phyloP scores from a whole-genome alignment of 2,113 vertebrate genomes.

The Thermophis baileyi region DNA sequence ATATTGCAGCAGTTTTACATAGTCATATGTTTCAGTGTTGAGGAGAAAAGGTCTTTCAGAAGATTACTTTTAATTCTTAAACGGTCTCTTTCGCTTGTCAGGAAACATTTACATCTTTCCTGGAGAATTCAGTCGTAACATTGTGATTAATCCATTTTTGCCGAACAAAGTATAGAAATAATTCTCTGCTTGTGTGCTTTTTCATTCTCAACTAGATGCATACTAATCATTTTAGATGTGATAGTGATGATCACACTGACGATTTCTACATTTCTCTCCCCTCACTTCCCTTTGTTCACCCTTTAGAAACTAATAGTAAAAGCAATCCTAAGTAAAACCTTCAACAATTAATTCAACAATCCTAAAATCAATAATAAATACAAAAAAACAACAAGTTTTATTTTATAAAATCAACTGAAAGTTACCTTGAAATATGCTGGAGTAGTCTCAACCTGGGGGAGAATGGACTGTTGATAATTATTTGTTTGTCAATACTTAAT shows the following conservation, averaged over 20 bases:
- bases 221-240: neutral
- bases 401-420: neutral
- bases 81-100: neutral
- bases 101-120: neutral
- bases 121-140: neutral
- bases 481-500: neutral
- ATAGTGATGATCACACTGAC: neutral
- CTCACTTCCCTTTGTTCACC: neutral
- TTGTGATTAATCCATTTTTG: neutral
- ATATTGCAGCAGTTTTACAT: neutral
- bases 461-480: neutral
- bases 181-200: neutral
- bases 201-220: neutral
- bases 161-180: neutral
- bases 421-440: neutral
- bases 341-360: neutral
- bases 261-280: neutral
- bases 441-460: neutral
- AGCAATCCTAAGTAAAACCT: neutral
- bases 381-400: neutral
- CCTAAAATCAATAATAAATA: neutral
- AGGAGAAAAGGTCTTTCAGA: neutral
- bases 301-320: neutral
- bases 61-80: neutral
- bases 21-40: neutral